Conservation (phyloP, 2,797 vertebrate genomes). For the Lithobates sylvaticus region DNA sequence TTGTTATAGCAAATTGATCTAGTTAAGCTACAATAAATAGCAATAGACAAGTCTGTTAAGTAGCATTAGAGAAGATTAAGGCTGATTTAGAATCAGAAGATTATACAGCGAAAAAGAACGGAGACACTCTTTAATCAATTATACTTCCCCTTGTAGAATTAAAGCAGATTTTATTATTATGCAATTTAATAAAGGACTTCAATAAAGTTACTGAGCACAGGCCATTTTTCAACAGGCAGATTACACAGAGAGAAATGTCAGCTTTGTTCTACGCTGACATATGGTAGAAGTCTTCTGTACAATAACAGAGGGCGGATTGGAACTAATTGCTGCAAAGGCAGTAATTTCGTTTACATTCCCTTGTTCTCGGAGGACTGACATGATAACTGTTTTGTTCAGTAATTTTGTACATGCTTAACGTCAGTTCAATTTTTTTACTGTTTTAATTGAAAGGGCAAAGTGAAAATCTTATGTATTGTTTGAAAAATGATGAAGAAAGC, state of each 20-base stretch:
- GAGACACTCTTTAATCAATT: constrained; percentile 48
- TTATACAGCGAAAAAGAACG: constrained; percentile 15
- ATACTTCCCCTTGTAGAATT: constrained; percentile 32
- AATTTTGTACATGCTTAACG: constrained; percentile 39
- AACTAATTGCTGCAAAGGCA: constrained; percentile 56
- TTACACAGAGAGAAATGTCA: constrained; percentile 48
- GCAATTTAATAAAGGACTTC: constrained; percentile 50
- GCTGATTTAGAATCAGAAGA: constrained; percentile 23
- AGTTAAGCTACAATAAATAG: constrained; percentile 38
- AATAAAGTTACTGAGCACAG: constrained; percentile 45
- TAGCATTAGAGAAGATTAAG: constrained; percentile 37
- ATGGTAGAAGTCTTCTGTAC: constrained; percentile 55
- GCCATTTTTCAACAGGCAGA: constrained; percentile 37
- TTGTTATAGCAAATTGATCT: constrained; percentile 13
- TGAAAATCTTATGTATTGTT: background rate
- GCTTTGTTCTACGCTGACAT: constrained; percentile 57
- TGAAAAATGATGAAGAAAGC: background rate
- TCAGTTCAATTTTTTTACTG: constrained; percentile 29
- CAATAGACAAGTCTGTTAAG: constrained; percentile 23
- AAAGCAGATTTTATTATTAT: constrained; percentile 52
- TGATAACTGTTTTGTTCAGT: constrained; percentile 53
- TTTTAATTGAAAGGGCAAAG: constrained; percentile 27
- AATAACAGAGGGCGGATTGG: constrained; percentile 58
- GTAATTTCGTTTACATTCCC: constrained; percentile 45
- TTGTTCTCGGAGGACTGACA: constrained; percentile 46